phyloP scores from a whole-genome alignment of 2,797 vertebrate genomes.

The Pseudochromis fuscus region DNA sequence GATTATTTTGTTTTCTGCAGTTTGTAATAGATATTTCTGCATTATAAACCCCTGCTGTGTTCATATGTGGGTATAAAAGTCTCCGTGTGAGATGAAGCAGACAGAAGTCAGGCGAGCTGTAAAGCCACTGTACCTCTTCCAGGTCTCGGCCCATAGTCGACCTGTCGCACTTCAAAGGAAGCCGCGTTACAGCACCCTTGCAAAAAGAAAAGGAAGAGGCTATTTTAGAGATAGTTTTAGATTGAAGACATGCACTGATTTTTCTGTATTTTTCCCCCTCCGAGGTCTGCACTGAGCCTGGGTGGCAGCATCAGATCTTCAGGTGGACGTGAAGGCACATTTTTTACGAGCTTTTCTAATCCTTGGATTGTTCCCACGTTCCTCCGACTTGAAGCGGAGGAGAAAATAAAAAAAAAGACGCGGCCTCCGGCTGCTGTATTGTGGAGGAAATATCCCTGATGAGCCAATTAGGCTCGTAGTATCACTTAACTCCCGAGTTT shows the following conservation, averaged over 20 bases:
- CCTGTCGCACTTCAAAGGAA: constrained; percentile 93
- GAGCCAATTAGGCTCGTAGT: constrained; percentile 78
- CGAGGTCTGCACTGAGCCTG: constrained; percentile 47
- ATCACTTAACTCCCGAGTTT: constrained; percentile 78
- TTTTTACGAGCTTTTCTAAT: constrained; percentile 71
- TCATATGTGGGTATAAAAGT: constrained; percentile 4
- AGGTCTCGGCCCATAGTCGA: constrained; percentile 90
- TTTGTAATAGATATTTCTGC: not conserved
- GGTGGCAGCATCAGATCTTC: constrained; percentile 65
- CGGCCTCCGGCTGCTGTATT: constrained; percentile 73
- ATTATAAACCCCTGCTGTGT: constrained; percentile 3
- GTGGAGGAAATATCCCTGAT: constrained; percentile 76
- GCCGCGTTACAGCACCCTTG: constrained; percentile 86
- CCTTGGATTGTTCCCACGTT: constrained; percentile 63
- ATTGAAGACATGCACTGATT: constrained; percentile 46
- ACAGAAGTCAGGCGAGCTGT: constrained; percentile 67
- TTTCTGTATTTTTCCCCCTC: not conserved
- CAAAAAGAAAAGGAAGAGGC: constrained; percentile 81
- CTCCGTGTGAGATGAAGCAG: constrained; percentile 53
- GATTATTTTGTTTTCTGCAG: not conserved
- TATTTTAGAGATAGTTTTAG: constrained; percentile 68
- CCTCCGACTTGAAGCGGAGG: constrained; percentile 48
- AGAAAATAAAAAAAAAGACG: constrained; percentile 43
- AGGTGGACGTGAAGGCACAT: constrained; percentile 57
- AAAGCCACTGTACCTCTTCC: constrained; percentile 80